Percentiles rank a stretch among this genome's conserved stretches.
phyloP scores from a whole-genome alignment of 2,113 vertebrate species.

The Passerina amoena region DNA sequence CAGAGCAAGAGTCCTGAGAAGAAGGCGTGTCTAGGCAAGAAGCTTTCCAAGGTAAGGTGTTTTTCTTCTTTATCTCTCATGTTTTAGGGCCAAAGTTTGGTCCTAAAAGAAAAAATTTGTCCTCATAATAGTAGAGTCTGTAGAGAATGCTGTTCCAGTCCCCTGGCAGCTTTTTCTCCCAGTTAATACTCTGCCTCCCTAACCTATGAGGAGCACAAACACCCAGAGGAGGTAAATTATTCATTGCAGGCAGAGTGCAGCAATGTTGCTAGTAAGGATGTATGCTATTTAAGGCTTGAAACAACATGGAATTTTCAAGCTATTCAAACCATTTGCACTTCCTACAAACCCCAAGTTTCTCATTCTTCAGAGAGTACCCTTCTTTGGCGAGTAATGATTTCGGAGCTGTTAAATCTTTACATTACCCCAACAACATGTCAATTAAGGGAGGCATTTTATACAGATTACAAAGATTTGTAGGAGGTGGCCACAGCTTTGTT shows the following conservation, averaged over 20 bases:
- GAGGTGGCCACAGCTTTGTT: constrained; percentile 81
- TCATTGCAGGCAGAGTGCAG: background rate
- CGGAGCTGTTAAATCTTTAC: constrained; percentile 70
- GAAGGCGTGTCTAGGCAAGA: background rate
- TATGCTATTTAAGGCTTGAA: constrained; percentile 28
- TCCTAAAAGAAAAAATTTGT: background rate
- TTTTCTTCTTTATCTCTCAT: background rate
- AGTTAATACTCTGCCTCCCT: background rate
- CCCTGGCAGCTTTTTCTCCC: background rate
- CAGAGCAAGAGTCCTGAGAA: background rate
- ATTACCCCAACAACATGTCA: constrained; percentile 72
- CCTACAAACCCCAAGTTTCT: background rate
- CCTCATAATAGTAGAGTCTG: background rate
- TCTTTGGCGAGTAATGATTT: constrained; percentile 58
- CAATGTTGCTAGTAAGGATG: background rate
- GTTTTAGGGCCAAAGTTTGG: background rate
- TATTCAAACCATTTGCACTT: constrained; percentile 2
- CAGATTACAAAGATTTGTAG: constrained; percentile 79
- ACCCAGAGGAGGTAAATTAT: background rate
- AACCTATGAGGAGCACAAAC: background rate
- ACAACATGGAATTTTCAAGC: constrained; percentile 19
- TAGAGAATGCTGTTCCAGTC: background rate
- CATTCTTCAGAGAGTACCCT: constrained; percentile 9
- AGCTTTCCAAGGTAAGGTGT: background rate
- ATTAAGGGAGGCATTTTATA: constrained; percentile 76